A percentile compares a stretch with the other conserved stretches of the same genome.
phyloP scores from a whole-genome alignment of 2,797 vertebrate species.

The Coluber constrictor region DNA sequence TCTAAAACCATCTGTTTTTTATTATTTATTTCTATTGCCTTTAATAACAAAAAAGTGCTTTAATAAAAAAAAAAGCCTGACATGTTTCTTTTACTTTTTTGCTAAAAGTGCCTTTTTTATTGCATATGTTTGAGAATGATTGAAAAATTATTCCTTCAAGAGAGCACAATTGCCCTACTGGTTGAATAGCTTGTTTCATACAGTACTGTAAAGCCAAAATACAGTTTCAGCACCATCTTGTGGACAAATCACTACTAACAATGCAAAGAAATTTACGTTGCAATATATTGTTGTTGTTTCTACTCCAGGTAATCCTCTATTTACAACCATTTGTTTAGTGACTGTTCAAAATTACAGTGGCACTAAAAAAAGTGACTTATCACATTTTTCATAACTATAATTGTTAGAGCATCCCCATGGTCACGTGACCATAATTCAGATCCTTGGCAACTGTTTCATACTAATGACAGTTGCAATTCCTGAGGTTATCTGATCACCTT shows the following conservation, averaged over 20 bases:
- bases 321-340: not conserved
- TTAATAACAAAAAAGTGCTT: not conserved
- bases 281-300: not conserved
- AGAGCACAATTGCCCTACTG: not conserved
- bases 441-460: not conserved
- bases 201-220: not conserved
- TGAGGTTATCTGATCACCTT: not conserved
- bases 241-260: not conserved
- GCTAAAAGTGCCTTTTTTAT: not conserved
- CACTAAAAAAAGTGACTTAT: not conserved
- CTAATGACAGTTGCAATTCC: not conserved
- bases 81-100: not conserved
- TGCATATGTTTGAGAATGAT: not conserved
- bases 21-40: not conserved
- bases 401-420: not conserved
- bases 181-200: not conserved
- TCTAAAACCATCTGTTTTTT: not conserved
- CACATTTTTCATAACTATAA: not conserved
- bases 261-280: not conserved
- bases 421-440: not conserved
- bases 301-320: not conserved
- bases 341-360: not conserved
- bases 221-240: constrained; percentile 13
- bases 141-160: not conserved
- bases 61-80: not conserved